Percentiles rank a stretch among this genome's conserved stretches.
Evolutionary conservation across 2,888 invertebrate genomes (phyloP).

Genomic region (Rhogogaster chlorosoma): DNA sequence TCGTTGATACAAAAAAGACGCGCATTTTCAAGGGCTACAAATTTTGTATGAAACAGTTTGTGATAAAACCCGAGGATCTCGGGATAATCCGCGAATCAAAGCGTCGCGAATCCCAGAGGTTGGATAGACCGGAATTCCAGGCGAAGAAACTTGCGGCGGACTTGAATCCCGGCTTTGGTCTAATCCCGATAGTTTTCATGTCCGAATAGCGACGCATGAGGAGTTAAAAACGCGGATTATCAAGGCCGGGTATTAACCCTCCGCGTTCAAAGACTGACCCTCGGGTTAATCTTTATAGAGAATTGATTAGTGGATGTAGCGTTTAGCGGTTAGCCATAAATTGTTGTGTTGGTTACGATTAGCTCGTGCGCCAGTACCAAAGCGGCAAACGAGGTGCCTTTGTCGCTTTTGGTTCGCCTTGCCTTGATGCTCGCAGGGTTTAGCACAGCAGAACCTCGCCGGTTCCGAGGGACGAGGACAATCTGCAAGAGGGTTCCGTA

Average conservation of each 20-base stretch:
- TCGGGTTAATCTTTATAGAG: constrained; percentile 55
- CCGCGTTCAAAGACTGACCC: neutral
- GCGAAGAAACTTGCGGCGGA: neutral
- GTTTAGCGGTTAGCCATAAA: constrained; percentile 68
- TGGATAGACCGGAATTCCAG: neutral
- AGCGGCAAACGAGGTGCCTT: constrained; percentile 61
- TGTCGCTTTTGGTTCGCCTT: constrained; percentile 60
- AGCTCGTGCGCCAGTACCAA: constrained; percentile 41
- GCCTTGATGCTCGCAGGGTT: constrained; percentile 59
- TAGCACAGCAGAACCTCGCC: constrained; percentile 27
- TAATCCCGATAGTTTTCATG: neutral
- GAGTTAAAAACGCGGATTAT: constrained; percentile 9
- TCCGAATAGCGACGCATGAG: neutral
- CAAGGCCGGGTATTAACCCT: neutral
- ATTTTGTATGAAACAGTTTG: neutral
- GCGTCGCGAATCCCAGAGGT: neutral
- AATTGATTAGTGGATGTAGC: constrained; percentile 76
- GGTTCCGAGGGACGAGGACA: constrained; percentile 56
- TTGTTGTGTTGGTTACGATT: constrained; percentile 66
- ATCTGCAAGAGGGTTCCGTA: constrained; percentile 72
- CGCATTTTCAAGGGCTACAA: neutral
- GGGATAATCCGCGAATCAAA: neutral
- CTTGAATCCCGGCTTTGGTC: neutral
- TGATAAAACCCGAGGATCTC: neutral
- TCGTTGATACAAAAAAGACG: neutral